phyloP scores from a whole-genome alignment of 2,888 invertebrate species.

The Rhyacophila evoluta region DNA sequence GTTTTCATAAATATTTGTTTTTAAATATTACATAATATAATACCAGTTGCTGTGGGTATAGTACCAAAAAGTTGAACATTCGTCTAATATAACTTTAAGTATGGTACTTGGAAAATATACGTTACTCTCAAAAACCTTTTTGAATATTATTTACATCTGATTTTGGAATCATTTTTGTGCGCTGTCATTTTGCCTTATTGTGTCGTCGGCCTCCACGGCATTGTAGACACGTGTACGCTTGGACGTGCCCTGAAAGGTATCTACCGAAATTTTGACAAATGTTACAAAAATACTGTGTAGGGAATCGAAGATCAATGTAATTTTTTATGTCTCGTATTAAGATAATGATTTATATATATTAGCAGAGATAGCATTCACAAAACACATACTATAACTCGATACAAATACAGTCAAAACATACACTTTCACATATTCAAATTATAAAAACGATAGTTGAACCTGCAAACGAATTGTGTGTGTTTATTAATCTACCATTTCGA shows the following conservation, averaged over 20 bases:
- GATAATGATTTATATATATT: no score
- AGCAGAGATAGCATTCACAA: no score
- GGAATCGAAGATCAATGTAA: conserved; percentile 7
- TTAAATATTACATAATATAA: no score
- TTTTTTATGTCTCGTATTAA: no score
- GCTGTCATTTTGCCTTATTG: conserved; percentile 10
- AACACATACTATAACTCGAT: no score
- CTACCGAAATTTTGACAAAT: not conserved
- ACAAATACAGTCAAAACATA: no score
- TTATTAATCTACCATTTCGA: no score
- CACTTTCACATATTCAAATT: not conserved
- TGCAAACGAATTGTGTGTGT: no score
- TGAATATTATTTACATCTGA: conserved; percentile 24
- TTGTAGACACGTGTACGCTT: conserved; percentile 14
- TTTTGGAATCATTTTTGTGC: conserved; percentile 22
- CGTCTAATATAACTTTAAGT: not conserved
- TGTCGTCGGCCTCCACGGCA: conserved; percentile 9
- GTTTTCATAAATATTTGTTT: no score
- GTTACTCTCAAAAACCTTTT: not conserved
- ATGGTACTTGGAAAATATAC: not conserved
- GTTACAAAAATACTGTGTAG: not conserved
- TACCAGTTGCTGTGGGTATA: no score
- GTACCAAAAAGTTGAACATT: no score
- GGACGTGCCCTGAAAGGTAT: conserved; percentile 1
- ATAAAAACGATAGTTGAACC: no score